phyloP scores from a whole-genome alignment of 2,888 invertebrate species.

The Synergus japonicus region DNA sequence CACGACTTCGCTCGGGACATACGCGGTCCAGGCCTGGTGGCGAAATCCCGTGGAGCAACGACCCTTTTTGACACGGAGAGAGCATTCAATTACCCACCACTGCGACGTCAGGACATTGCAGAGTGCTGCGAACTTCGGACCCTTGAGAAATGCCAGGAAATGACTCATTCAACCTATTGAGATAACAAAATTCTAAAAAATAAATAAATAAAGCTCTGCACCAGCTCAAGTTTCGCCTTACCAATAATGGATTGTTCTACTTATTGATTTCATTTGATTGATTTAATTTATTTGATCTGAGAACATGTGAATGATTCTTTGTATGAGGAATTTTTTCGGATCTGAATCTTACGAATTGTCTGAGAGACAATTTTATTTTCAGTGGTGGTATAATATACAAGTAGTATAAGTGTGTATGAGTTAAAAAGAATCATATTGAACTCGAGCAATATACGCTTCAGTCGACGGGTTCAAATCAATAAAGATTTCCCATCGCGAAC shows the following conservation, averaged over 20 bases:
- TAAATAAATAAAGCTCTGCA: too few species aligned
- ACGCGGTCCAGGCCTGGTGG: conserved; percentile 49
- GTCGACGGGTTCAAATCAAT: conserved; percentile 73
- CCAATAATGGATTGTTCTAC: too few species aligned
- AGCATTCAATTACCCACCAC: conserved; percentile 68
- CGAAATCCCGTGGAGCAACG: conserved; percentile 56
- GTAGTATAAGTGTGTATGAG: conserved; percentile 40
- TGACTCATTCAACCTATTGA: conserved; percentile 20
- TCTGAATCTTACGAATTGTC: neutral
- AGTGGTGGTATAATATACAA: neutral
- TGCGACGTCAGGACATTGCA: conserved; percentile 32
- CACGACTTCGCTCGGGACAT: conserved; percentile 55
- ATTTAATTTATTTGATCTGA: too few species aligned
- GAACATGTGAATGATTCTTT: too few species aligned
- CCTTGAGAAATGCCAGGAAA: conserved; percentile 40
- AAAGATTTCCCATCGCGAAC: conserved; percentile 73
- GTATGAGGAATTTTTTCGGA: neutral
- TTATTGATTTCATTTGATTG: too few species aligned
- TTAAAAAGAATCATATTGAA: conserved; percentile 70
- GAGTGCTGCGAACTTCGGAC: conserved; percentile 24
- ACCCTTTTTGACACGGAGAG: conserved; percentile 63
- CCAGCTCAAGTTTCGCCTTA: too few species aligned
- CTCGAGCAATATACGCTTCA: conserved; percentile 66
- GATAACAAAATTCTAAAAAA: neutral
- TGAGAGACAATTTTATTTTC: neutral